Evolutionary conservation across 92 coral and sea anemone genomes (phyloP), one percentile per base, ranked within the genome.

Genomic region (Meandrina meandrites): DNA sequence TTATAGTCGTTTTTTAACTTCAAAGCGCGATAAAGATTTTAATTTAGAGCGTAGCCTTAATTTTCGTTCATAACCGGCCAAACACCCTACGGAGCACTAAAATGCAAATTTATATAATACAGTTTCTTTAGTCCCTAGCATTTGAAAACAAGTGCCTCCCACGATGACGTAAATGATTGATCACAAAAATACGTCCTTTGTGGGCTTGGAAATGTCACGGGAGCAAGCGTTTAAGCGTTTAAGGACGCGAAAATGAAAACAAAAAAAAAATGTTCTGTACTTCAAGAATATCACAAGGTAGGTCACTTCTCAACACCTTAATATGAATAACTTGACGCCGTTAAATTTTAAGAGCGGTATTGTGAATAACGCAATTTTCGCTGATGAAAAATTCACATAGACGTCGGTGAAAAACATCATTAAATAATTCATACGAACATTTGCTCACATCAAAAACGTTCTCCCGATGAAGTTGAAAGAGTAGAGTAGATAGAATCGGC

Each of bases 331-430:
- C 21, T 42, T 40, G 57, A 32, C 40, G 54, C 12, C 27, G 17
- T 31, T 40, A 30, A 42, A 42, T 40, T 64, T 27, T 40, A 45
- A 4, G 51, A 10, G 28, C 75, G 47, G 58, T 56, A 36, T 31
- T 56, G 50, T 12, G 76, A 81, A 81, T 13, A 81, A 81, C 67
- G 40, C 24, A 66, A 66, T 64, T 81, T 81, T 79, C 19, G 75
- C 85, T 81, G 62, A 64, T 81, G 75, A 42, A 54, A 54, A 67
- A 22, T 24, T 73, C 34, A 15, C 40, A 24, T 18, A 12, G 67
- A 10, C 40, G 57, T 28, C 18, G 75, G 85, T 81, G 85, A 66
- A 64, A 64, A 47, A 9, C 3, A 14, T 48, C 53, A 37, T 21
- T 81, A 30, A 81, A 81, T 81, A 24, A 81, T 81, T 64, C 37